Evolutionary conservation across 1,140 invertebrate species (phyloP).

Genomic region (Trachelipus rathkii): DNA sequence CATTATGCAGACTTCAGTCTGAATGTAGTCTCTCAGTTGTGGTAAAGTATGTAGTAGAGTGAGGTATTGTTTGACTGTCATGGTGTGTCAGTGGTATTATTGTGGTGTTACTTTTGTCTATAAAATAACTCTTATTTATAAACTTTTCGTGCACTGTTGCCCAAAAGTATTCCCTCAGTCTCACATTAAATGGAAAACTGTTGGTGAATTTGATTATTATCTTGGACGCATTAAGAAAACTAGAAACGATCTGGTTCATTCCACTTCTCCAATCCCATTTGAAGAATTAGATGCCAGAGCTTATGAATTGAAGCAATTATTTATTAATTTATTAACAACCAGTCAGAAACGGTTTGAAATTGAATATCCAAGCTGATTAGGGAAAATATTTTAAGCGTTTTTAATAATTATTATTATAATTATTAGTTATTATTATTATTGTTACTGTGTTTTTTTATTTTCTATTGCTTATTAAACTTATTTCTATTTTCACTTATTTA

Average conservation of each 20-base stretch:
- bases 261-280: background rate
- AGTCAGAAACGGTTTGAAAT: background rate
- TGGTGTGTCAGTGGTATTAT: too few species aligned
- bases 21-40: background rate
- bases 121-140: background rate
- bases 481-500: too few species aligned
- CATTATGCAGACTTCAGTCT: background rate
- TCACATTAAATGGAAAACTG: constrained; percentile 2
- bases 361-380: too few species aligned
- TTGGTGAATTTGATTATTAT: background rate
- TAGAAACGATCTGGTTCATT: background rate
- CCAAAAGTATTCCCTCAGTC: background rate
- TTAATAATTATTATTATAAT: too few species aligned
- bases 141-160: background rate
- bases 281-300: background rate
- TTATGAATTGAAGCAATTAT: background rate
- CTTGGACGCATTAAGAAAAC: background rate
- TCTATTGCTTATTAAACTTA: too few species aligned
- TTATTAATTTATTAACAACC: background rate
- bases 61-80: too few species aligned
- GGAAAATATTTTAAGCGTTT: too few species aligned
- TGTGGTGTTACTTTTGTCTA: background rate
- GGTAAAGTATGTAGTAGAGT: too few species aligned
- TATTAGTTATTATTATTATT: too few species aligned
- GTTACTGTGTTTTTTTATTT: too few species aligned